A percentile compares a stretch with the other conserved stretches of the same genome.
Conservation (phyloP, 2,113 vertebrate species). For the Brevimyrus niger region DNA sequence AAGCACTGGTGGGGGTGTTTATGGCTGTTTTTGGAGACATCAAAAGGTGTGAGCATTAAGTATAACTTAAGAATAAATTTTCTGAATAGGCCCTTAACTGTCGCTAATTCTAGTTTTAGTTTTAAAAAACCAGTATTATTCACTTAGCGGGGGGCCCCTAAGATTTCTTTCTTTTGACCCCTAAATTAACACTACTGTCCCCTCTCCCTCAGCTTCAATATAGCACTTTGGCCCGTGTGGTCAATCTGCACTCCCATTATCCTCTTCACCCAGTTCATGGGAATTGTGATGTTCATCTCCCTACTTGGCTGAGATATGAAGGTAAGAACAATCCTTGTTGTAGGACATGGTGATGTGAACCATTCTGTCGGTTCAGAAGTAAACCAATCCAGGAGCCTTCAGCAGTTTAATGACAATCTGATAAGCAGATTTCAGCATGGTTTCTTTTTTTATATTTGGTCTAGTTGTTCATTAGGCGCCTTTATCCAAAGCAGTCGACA, state of each 20-base stretch:
- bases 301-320: conserved; percentile 69
- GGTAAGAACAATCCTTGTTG: conserved; percentile 51
- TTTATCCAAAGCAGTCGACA: neutral
- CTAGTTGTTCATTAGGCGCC: neutral
- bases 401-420: neutral
- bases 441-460: neutral
- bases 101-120: neutral
- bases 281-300: conserved; percentile 86
- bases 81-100: neutral
- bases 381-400: neutral
- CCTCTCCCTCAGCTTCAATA: conserved; percentile 71
- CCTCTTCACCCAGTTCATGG: conserved; percentile 94
- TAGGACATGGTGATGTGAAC: neutral
- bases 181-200: neutral
- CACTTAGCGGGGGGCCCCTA: neutral
- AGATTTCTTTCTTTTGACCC: neutral
- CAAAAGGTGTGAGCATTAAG: neutral
- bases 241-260: conserved; percentile 85
- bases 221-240: conserved; percentile 88
- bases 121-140: neutral
- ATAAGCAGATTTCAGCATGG: neutral
- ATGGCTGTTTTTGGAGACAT: neutral
- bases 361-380: neutral
- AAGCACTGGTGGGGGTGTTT: neutral
- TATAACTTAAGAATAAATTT: neutral